Conservation (phyloP, 2,888 invertebrate species). For the Therioaphis trifolii region DNA sequence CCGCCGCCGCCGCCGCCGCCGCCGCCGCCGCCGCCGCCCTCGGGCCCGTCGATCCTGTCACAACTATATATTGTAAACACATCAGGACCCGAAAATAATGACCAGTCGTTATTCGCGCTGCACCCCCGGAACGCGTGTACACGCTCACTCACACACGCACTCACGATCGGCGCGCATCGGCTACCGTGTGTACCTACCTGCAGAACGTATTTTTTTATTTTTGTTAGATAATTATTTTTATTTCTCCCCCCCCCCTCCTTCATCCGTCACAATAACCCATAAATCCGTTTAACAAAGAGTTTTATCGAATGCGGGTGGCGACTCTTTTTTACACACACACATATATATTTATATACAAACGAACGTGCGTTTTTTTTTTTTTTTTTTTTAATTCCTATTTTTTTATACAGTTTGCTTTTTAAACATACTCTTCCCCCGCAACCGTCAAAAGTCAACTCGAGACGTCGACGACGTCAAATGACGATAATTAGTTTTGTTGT, state of each 20-base stretch:
- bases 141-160: too few species aligned
- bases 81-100: not conserved
- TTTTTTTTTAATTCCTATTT: not conserved
- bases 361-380: not conserved
- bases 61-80: not conserved
- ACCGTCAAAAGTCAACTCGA: not conserved
- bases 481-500: conserved; percentile 26
- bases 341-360: too few species aligned
- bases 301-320: not conserved
- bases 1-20: too few species aligned
- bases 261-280: too few species aligned
- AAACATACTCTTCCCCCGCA: not conserved
- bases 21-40: not conserved
- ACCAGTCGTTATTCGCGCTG: not conserved
- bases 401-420: not conserved
- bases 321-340: too few species aligned
- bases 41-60: not conserved
- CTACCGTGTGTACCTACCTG: not conserved
- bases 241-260: conserved; percentile 12
- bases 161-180: too few species aligned
- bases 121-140: not conserved
- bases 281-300: not conserved
- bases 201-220: not conserved
- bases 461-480: not conserved
- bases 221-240: too few species aligned